Conservation (phyloP, 2,113 vertebrate species). For the Shinisaurus crocodilurus region DNA sequence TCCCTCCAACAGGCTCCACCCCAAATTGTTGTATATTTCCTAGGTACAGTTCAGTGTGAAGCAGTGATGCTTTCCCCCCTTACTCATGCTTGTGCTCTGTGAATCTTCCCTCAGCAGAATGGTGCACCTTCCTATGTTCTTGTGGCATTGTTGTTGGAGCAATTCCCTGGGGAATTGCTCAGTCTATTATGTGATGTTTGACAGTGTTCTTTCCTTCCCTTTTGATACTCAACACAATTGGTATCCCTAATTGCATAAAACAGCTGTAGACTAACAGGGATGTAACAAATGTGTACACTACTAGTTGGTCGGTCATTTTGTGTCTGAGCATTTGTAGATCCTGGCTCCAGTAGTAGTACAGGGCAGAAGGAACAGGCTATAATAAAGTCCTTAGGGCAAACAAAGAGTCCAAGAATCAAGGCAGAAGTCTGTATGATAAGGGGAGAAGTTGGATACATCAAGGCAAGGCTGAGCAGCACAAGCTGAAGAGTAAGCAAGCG, state of each 20-base stretch:
- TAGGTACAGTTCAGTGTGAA: background rate
- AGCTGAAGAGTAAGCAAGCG: background rate
- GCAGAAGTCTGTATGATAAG: background rate
- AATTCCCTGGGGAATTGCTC: background rate
- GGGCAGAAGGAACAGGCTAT: background rate
- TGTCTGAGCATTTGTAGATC: background rate
- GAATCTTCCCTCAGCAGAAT: background rate
- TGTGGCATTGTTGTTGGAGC: background rate
- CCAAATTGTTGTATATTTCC: constrained; percentile 26
- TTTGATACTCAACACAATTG: background rate
- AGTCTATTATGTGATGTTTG: background rate
- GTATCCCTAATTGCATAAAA: background rate
- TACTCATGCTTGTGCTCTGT: background rate
- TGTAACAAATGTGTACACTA: background rate
- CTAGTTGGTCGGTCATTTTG: background rate
- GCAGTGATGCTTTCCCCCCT: background rate
- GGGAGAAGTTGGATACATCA: background rate
- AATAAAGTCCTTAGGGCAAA: background rate
- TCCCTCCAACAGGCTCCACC: too few species aligned
- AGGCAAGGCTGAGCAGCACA: background rate
- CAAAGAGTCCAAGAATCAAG: background rate
- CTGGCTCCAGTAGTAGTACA: background rate
- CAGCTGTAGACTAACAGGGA: background rate
- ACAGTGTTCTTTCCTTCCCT: background rate
- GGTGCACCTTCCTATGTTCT: background rate